Evolutionary conservation across 1,140 invertebrate species (phyloP), one percentile per base, ranked within the genome.

Genomic region (Leucophenga varia): DNA sequence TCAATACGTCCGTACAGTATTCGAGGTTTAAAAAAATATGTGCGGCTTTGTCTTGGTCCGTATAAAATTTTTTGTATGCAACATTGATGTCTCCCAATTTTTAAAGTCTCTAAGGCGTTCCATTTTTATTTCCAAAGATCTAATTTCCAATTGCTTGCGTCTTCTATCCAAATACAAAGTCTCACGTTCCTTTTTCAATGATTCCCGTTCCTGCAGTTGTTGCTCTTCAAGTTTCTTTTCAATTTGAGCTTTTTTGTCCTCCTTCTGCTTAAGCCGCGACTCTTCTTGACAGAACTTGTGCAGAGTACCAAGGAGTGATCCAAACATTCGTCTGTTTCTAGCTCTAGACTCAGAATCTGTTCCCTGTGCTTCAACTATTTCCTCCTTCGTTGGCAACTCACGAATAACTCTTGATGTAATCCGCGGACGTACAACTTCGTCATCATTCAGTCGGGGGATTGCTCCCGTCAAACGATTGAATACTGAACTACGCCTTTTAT

Each of bases 241-340:
- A 21, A 98, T 89, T 79, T 92, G 85, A 9, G 89, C 90, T 67
- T 80, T 81, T 80, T 63, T 84, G 69, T 75, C 60, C 69, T 85
- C 86, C 69, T 84, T 87, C 67, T 83, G 84, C 76, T 93, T 91
- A 46, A 93, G 77, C 52, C 88, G 87, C 42, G 90, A 92, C 77
- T 97, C 93, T 74, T 98, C 95, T 72, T 93, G 89, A 64, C 93
- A 88, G 75, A 98, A 98, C 74, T 93, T 94, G 65, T 96, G 91
- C 52, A 98, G 76, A 32, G 95, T 97, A 3, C 95, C 95, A 25
- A 98, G 76, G 28, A 98, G 78, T 20, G 91, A 90, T 18, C 95
- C 93, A 81, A 98, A 97, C 89, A 98, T 97, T 52, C 95, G 81
- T 51, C 88, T 83, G 78, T 96, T 96, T 52, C 93, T 84, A 18